Evolutionary conservation across 2,888 invertebrate species (phyloP).

Genomic region (Adelognathus sp.): DNA sequence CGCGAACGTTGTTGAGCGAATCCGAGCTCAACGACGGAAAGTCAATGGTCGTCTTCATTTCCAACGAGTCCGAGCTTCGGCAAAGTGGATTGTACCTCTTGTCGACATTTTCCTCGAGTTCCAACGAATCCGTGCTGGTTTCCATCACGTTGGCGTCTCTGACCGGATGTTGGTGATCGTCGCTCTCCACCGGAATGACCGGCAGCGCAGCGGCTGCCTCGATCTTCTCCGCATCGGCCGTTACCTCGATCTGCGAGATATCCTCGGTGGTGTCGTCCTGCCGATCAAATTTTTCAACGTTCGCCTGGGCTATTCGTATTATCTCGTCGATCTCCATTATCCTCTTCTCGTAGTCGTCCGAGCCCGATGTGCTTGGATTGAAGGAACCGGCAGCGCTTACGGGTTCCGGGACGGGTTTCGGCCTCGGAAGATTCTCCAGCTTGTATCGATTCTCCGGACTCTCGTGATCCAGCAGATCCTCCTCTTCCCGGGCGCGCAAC

Average conservation of each 20-base stretch:
- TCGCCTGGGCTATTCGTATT: constrained; percentile 86
- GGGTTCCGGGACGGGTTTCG: constrained; percentile 61
- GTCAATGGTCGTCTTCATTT: constrained; percentile 83
- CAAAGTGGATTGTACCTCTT: constrained; percentile 82
- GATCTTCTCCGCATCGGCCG: constrained; percentile 62
- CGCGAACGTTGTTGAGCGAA: constrained; percentile 77
- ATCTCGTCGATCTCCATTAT: constrained; percentile 88
- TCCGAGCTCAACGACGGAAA: constrained; percentile 79
- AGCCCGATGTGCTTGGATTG: constrained; percentile 81
- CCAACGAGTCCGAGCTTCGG: constrained; percentile 87
- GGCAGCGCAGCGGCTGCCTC: constrained; percentile 47
- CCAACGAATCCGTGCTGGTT: constrained; percentile 86
- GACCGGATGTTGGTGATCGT: constrained; percentile 29
- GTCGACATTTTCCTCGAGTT: constrained; percentile 80
- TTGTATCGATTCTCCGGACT: constrained; percentile 85
- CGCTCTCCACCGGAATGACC: constrained; percentile 24
- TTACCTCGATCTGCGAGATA: constrained; percentile 80
- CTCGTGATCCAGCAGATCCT: constrained; percentile 87
- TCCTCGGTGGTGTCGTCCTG: constrained; percentile 83
- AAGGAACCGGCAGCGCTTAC: constrained; percentile 79
- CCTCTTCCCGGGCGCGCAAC: constrained; percentile 92
- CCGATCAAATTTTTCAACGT: constrained; percentile 85
- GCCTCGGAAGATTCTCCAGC: constrained; percentile 79
- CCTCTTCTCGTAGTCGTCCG: constrained; percentile 85
- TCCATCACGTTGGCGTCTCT: constrained; percentile 83